These are phyloP conservation scores for Corapipo altera DNA, from an alignment of 2,113 vertebrate species.

Conservation along the genomic window DNA sequence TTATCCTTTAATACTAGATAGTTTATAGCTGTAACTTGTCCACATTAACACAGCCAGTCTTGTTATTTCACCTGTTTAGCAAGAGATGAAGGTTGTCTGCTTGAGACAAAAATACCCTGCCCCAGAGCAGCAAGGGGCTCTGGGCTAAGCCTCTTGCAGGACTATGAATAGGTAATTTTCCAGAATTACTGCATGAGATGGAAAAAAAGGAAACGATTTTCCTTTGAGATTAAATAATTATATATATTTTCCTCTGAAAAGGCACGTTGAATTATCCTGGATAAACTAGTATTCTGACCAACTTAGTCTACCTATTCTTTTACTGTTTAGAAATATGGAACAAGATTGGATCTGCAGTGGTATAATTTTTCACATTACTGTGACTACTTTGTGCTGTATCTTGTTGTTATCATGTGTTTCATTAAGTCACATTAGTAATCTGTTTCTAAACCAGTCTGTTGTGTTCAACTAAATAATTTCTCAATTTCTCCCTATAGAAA, in stretches of 20 bases:
- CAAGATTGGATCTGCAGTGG: background rate
- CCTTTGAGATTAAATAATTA: background rate
- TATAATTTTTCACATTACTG: background rate
- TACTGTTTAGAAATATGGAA: background rate
- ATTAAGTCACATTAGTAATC: background rate
- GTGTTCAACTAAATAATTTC: background rate
- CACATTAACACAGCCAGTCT: background rate
- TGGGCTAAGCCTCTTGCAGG: background rate
- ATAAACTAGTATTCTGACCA: background rate
- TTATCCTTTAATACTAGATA: background rate
- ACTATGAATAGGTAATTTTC: background rate
- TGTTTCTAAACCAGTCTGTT: background rate
- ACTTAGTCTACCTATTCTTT: background rate
- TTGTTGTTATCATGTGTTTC: background rate
- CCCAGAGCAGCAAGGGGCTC: background rate
- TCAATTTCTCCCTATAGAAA: background rate
- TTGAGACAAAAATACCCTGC: background rate
- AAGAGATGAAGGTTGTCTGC: background rate
- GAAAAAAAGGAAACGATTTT: background rate
- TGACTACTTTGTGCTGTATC: background rate
- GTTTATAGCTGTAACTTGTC: background rate
- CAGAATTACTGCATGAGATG: background rate
- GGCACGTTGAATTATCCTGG: background rate
- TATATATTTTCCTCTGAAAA: background rate
- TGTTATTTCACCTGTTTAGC: background rate